Base-by-base conservation (phyloP, 2,797 vertebrate genomes). In the Poecile montanus region DNA sequence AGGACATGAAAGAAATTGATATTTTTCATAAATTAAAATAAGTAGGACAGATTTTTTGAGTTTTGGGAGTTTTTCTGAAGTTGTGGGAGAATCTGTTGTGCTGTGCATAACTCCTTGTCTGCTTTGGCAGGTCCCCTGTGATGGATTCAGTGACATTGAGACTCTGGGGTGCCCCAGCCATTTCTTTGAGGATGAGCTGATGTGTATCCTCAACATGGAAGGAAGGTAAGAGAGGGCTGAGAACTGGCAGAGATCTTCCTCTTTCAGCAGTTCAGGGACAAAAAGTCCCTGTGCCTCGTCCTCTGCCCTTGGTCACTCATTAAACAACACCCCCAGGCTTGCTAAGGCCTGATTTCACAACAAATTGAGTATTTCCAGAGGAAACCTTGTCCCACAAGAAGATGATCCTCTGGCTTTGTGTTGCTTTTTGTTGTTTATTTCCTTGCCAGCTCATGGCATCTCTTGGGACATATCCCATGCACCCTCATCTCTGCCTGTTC, bases 101-200 rank as follows among this genome's bases (percentile, higher is more conserved):
- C 38, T 83, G n/a, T 89, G 23, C 23, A 1, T 88, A 18, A 91
- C 36, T 66, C 25, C 1, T 17, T 68, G 26, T 57, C 40, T 75
- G 80, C 34, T 98, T 88, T 98, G 97, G 65, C 98, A 99, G 98
- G 99, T 99, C 70, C 98, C 99, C 83, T 99, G 99, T 87, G 99
- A 99, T 85, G 99, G 99, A 94, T 99, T 99, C 96, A 99, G 99
- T 93, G 99, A 99, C 97, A 99, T 99, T 40, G 99, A 99, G 97
- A 99, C 98, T 21, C 98, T 99, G 0, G 99, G 98, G 16, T 99
- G 99, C 91, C 99, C 99, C 4, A 98, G 98, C 97, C 99, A 99
- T 92, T 99, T 99, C 97, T 99, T 99, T 96, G 99, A 99, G 97
- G 99, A 99, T 82, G 99, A 99, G 95, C 98, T 99, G 82, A 98